These are phyloP conservation scores for Dicyrtoma fusca DNA, from an alignment of 2,888 invertebrate species.

Conservation along the genomic window DNA sequence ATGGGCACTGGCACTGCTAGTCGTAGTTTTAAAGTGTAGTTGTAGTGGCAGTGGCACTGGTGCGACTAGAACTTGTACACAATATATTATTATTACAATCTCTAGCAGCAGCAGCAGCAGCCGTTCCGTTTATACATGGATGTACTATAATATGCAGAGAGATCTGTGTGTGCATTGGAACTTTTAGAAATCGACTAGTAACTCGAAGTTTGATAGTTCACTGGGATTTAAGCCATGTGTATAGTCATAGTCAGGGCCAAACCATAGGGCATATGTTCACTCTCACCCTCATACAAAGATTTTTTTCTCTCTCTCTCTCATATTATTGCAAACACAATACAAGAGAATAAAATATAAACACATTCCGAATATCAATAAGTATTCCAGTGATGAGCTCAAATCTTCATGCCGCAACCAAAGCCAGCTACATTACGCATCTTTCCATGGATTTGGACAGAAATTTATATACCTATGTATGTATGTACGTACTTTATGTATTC, in stretches of 20 bases:
- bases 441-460: too few relatives aligned
- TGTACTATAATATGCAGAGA: not conserved
- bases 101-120: too few relatives aligned
- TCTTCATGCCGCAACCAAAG: too few relatives aligned
- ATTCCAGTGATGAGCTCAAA: too few relatives aligned
- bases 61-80: too few relatives aligned
- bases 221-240: not conserved
- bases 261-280: slow-evolving; percentile 16
- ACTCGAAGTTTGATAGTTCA: not conserved
- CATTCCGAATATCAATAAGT: not conserved
- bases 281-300: slow-evolving; percentile 15
- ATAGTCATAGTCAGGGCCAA: too few relatives aligned
- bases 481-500: too few relatives aligned
- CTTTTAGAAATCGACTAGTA: not conserved
- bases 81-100: too few relatives aligned
- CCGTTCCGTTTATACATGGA: not conserved
- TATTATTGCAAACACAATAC: slow-evolving; percentile 7
- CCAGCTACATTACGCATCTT: too few relatives aligned
- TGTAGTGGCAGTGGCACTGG: too few relatives aligned
- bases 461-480: too few relatives aligned
- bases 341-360: slow-evolving; percentile 14
- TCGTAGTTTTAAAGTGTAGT: too few relatives aligned
- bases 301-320: slow-evolving; percentile 14
- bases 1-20: slow-evolving; percentile 13
- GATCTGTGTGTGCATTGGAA: slow-evolving; percentile 4